Evolutionary conservation across 37 sponge, comb jelly and placozoan genomes (phyloP).

Genomic region (Crambe crambe): DNA sequence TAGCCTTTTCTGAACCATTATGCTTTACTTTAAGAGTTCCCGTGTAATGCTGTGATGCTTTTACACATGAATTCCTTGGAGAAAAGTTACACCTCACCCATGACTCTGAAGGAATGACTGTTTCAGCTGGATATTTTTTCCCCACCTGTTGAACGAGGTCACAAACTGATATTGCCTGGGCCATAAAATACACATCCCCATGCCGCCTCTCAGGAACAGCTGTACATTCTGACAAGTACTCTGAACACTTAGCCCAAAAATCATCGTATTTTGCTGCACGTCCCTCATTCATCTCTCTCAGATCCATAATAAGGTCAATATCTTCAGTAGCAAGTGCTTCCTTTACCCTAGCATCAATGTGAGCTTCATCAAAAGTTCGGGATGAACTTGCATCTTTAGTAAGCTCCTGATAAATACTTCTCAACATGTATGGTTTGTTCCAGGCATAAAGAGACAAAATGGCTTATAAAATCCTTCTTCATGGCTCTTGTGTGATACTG

Average conservation of each 20-base stretch:
- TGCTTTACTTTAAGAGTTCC: constrained; percentile 46
- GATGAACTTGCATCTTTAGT: constrained; percentile 12
- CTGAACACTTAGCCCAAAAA: constrained; percentile 26
- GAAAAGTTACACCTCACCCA: too few species aligned
- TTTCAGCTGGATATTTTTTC: too few species aligned
- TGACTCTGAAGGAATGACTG: too few species aligned
- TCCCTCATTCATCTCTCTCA: constrained; percentile 31
- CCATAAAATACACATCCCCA: constrained; percentile 34
- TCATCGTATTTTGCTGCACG: constrained; percentile 4
- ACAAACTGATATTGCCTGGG: constrained; percentile 49
- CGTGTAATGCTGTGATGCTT: too few species aligned
- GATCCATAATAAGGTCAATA: constrained; percentile 27
- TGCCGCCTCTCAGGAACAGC: constrained; percentile 49
- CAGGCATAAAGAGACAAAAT: neutral
- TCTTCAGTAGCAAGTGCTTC: constrained; percentile 29
- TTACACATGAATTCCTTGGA: too few species aligned
- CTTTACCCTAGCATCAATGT: constrained; percentile 22
- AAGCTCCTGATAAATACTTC: constrained; percentile 11
- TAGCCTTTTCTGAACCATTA: constrained; percentile 33
- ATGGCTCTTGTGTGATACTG: constrained; percentile 33
- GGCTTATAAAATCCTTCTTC: constrained; percentile 30
- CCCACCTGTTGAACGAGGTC: too few species aligned
- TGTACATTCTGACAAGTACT: constrained; percentile 21
- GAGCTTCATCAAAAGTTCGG: constrained; percentile 14
- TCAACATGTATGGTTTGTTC: neutral